These are phyloP conservation scores for Dryadula phaetusa DNA, from an alignment of 2,888 invertebrate genomes.

Conservation along the genomic window DNA sequence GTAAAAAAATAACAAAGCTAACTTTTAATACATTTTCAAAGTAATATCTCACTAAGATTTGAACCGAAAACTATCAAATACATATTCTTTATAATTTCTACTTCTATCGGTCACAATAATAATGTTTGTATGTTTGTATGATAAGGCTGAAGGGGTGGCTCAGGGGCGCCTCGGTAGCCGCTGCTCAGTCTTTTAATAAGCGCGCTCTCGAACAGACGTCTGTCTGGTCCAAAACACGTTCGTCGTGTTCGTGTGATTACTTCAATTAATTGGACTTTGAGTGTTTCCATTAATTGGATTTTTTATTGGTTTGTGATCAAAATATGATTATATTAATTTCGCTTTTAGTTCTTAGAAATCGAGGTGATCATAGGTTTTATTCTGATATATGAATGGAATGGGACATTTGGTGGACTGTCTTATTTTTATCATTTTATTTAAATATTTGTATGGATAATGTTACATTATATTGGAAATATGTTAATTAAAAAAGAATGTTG, in stretches of 20 bases:
- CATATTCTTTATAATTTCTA: not conserved
- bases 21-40: no score
- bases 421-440: conserved; percentile 4
- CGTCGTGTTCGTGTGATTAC: no score
- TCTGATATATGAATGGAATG: not conserved
- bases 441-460: not conserved
- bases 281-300: not conserved
- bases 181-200: not conserved
- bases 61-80: not conserved
- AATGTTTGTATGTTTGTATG: not conserved
- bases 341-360: no score
- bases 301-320: not conserved
- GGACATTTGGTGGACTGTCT: not conserved
- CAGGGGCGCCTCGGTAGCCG: not conserved
- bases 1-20: no score
- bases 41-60: no score
- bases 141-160: conserved; percentile 11
- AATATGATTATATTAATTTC: no score
- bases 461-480: no score
- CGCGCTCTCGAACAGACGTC: conserved; percentile 16
- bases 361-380: not conserved
- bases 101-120: not conserved
- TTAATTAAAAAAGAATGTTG: no score
- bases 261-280: not conserved
- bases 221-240: not conserved